Base-by-base conservation (phyloP, 2,797 vertebrate species). In the Threskiornis aethiopicus region DNA sequence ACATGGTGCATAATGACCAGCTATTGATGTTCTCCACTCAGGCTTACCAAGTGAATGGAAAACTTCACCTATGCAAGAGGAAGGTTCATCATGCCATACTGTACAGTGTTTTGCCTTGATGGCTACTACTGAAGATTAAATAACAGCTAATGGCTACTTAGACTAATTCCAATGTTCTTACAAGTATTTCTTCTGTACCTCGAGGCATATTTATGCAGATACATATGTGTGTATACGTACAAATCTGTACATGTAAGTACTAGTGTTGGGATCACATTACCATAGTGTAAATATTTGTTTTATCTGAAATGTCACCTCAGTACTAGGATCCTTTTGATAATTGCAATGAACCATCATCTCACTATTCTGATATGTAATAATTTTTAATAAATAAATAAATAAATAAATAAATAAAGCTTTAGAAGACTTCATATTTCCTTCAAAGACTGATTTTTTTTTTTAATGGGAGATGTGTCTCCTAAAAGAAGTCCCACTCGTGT, bases 1-100 rank as follows among this genome's bases (percentile, higher is more conserved):
- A 97, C 96, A 97, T 97, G 91, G 87, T 90, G 84, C 96, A 92
- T 96, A 97, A 97, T 97, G 96, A 97, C 95, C 67, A 95, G 83
- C 79, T 94, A 97, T 87, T 95, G 90, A 97, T 96, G 96, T 66
- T 97, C 88, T 96, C 81, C 87, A 83, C 89, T 97, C 91, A 98
- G 76, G 94, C 95, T 97, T 97, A 65, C 87, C 87, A 95, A 95
- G 62, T 52, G 94, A 92, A 90, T 96, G 81, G 91, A 95, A 96
- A 96, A 93, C 42, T 97, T 84, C 78, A 95, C 58, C 85, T 94
- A 47, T 83, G 88, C 76, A 95, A 75, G 91, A 83, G 85, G 54
- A 91, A 89, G 71, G 85, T 97, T 97, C 94, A 81, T 90, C 2
- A 1, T 94, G 95, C 51, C 93, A 44, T 26, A 64, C 41, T 64